These are phyloP conservation scores for Leuctra nigra DNA, from an alignment of 2,888 invertebrate genomes.

Conservation along the genomic window DNA sequence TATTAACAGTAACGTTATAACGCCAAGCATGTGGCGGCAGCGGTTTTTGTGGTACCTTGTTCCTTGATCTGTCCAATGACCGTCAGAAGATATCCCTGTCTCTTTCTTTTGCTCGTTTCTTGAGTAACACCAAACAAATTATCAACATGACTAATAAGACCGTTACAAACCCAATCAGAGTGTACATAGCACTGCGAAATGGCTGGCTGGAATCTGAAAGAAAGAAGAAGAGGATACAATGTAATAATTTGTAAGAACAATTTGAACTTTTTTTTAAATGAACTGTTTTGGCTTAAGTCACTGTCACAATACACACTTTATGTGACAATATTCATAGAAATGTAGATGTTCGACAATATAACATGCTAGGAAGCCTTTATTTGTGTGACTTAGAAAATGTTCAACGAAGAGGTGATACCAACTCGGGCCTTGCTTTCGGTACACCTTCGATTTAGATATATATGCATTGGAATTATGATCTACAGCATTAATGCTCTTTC, in stretches of 20 bases:
- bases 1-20: conserved; percentile 25
- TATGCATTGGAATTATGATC: too few species aligned
- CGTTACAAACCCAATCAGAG: conserved; percentile 49
- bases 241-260: too few species aligned
- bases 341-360: background rate
- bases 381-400: too few species aligned
- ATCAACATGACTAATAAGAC: conserved; percentile 46
- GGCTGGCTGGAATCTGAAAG: conserved; percentile 41
- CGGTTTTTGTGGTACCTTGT: background rate
- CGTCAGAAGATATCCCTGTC: conserved; percentile 36
- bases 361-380: too few species aligned
- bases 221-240: too few species aligned
- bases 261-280: background rate
- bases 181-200: conserved; percentile 54
- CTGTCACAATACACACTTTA: too few species aligned
- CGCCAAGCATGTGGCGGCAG: conserved; percentile 26
- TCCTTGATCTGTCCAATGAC: conserved; percentile 27
- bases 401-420: too few species aligned
- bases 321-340: background rate
- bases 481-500: too few species aligned
- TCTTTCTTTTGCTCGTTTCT: conserved; percentile 38
- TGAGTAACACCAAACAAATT: conserved; percentile 48
- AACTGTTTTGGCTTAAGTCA: too few species aligned
- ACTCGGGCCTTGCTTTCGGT: too few species aligned
- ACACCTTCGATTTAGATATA: too few species aligned